phyloP scores from a whole-genome alignment of 2,113 vertebrate species.

The Leucosticte australis region DNA sequence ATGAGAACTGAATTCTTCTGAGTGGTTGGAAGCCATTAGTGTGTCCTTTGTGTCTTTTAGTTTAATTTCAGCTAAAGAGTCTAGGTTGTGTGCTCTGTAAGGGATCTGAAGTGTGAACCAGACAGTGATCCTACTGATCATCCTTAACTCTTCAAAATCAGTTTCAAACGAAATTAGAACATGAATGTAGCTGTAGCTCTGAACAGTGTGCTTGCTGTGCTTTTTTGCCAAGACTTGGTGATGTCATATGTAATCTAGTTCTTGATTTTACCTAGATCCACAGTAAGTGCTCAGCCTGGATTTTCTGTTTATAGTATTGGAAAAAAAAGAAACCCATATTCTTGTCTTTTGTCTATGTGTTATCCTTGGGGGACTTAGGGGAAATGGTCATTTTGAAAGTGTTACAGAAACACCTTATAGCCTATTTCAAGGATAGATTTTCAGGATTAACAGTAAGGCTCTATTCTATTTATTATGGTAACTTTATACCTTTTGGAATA shows the following conservation, averaged over 20 bases:
- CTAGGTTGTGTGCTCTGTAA: not conserved
- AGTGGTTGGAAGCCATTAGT: not conserved
- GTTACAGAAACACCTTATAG: not conserved
- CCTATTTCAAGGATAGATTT: not conserved
- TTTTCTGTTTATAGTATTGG: not conserved
- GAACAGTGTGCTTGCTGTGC: not conserved
- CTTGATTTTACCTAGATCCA: not conserved
- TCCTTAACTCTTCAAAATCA: not conserved
- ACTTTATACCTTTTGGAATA: not conserved
- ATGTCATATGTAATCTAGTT: not conserved
- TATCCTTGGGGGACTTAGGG: not conserved
- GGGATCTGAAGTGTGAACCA: not conserved
- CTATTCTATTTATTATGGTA: not conserved
- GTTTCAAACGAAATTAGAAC: not conserved
- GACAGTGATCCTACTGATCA: not conserved
- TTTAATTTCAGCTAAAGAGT: not conserved
- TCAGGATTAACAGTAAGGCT: not conserved
- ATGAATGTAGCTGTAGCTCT: not conserved
- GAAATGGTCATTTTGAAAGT: not conserved
- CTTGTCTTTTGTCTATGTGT: not conserved
- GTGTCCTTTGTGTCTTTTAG: not conserved
- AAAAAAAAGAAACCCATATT: not conserved
- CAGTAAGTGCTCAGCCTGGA: not conserved
- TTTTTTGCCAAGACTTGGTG: not conserved
- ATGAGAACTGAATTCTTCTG: not conserved